A percentile compares a stretch with the other conserved stretches of the same genome.
phyloP scores from a whole-genome alignment of 2,888 invertebrate genomes.

The Apodemia hepburni region DNA sequence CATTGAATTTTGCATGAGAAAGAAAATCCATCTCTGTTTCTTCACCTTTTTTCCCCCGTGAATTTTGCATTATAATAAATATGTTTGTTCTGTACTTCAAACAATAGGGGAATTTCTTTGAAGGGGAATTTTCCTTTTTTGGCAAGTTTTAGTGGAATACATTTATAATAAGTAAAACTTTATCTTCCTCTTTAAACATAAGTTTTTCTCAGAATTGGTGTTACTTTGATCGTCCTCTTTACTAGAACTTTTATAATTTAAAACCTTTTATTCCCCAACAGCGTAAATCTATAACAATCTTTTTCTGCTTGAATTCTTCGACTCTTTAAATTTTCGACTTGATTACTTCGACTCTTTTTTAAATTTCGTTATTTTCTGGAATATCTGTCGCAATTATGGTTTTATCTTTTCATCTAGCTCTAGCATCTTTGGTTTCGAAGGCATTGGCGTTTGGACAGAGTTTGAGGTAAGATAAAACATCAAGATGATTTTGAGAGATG shows the following conservation, averaged over 20 bases:
- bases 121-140: too few species aligned
- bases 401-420: background rate
- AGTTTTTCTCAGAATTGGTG: constrained; percentile 14
- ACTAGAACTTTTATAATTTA: constrained; percentile 14
- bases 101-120: background rate
- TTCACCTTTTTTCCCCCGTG: constrained; percentile 14
- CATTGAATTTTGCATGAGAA: too few species aligned
- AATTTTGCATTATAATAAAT: background rate
- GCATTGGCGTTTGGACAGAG: too few species aligned
- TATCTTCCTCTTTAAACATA: constrained; percentile 14
- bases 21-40: constrained; percentile 14
- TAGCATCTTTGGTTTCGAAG: too few species aligned
- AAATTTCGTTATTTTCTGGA: constrained; percentile 8
- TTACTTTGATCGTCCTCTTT: constrained; percentile 13
- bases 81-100: constrained; percentile 13
- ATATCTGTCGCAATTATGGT: constrained; percentile 5
- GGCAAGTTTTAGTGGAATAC: too few species aligned
- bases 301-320: constrained; percentile 10
- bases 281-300: background rate
- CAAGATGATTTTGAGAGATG: too few species aligned
- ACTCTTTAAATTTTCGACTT: constrained; percentile 14
- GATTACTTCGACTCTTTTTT: constrained; percentile 10
- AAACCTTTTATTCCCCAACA: constrained; percentile 11
- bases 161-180: constrained; percentile 1
- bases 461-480: too few species aligned